Base-by-base conservation (phyloP, 2,888 invertebrate genomes). In the Plagodis dolabraria region DNA sequence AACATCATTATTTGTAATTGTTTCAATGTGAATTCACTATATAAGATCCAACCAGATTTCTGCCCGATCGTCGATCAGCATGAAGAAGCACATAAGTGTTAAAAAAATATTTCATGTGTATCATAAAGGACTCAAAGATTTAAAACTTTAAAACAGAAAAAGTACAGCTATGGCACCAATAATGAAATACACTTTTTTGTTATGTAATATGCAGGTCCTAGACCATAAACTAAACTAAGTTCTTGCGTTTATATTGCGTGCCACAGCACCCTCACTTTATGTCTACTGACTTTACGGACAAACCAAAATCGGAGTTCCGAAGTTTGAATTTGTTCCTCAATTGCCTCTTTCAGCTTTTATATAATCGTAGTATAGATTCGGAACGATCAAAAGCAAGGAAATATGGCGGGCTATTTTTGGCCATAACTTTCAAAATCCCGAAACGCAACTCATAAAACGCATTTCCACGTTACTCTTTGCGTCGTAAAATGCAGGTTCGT, bases 401-500 rank as follows among this genome's bases (percentile, higher is more conserved):
- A 61, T 53, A 61, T 61, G 52, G 56, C 53, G 46, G 53, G 60
- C 56, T 53, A 57, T 56, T 61, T 61, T 61, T 61, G 60, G 60
- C 49, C 33, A 61, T 61, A 57, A 61, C 60, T 58, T 58, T 54
- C 44, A 48, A 62, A 58, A 58, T 62, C 57, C 52, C 62, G 48
- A 57, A 54, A 57, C 57, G 51, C 54, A 54, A 57, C 57, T 60
- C 62, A 47, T 62, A 62, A 62, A 57, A 58, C 58, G 57, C 58
- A 61, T 61, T 61, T 61, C 60, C 53, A 61, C 56, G 35, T 61
- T 61, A 61, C 56, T 61, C 60, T 57, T 43, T n/a, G 52, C 46
- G 60, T 55, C 62, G 44, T 63, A 60, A 58, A 68, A 60, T 47
- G 62, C 56, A 65, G 57, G 47, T 61, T 61, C 53, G 22, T 60